Evolutionary conservation across 1,140 invertebrate species (phyloP).

Genomic region (Magallana gigas): DNA sequence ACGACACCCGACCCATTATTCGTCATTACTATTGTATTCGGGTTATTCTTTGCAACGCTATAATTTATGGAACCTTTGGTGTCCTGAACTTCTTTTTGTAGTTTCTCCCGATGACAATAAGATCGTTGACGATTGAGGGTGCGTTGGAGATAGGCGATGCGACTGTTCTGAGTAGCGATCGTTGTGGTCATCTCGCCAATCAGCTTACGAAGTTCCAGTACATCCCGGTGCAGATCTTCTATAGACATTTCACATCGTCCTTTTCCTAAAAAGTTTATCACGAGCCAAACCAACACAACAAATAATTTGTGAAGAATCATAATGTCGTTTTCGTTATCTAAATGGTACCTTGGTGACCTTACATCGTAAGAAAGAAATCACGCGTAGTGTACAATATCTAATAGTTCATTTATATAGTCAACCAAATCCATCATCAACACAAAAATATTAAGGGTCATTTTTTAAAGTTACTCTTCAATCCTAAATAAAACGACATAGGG

Average conservation of each 20-base stretch:
- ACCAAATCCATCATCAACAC: no score
- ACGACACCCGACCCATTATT: not conserved
- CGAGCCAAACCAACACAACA: not conserved
- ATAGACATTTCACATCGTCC: not conserved
- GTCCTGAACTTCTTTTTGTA: not conserved
- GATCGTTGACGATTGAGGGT: not conserved
- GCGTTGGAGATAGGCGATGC: not conserved
- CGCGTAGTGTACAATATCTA: no score
- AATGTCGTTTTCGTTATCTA: no score
- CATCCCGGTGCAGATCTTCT: not conserved
- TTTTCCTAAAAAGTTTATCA: not conserved
- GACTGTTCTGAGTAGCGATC: not conserved
- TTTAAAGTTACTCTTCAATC: no score
- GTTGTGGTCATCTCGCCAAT: not conserved
- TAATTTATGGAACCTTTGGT: not conserved
- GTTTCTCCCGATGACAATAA: not conserved
- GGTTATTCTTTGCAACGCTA: not conserved
- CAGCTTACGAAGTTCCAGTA: not conserved
- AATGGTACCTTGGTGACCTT: no score
- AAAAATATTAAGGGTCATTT: no score
- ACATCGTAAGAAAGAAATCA: no score
- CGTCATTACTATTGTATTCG: not conserved
- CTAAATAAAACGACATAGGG: no score
- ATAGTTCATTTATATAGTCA: no score
- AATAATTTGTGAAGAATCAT: not conserved